phyloP scores from a whole-genome alignment of 2,888 invertebrate genomes.

The Aporophyla nigra region DNA sequence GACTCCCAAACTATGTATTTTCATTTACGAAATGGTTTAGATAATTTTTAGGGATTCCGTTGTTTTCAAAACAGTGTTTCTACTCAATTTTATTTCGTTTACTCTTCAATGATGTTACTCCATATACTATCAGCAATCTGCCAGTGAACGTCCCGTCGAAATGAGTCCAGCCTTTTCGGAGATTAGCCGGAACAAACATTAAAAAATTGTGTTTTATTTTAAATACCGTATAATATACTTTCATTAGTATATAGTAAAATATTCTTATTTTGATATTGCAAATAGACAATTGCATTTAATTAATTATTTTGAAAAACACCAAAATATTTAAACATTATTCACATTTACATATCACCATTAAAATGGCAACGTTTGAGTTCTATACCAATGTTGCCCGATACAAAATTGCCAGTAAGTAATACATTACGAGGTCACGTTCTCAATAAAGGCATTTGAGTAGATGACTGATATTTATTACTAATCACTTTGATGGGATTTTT shows the following conservation, averaged over 20 bases:
- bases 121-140: no score
- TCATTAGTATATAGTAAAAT: no score
- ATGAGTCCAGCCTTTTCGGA: no score
- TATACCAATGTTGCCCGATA: conserved; percentile 55
- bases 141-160: no score
- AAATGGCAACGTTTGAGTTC: conserved; percentile 24
- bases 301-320: no score
- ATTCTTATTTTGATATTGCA: no score
- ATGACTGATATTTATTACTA: conserved; percentile 66
- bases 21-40: not conserved
- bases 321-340: not conserved
- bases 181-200: no score
- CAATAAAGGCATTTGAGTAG: conserved; percentile 67
- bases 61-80: not conserved
- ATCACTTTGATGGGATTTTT: conserved; percentile 64
- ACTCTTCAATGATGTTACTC: no score
- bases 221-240: no score
- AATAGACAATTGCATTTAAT: no score
- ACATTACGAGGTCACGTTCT: conserved; percentile 68
- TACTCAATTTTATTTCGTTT: not conserved
- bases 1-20: not conserved
- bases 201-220: no score
- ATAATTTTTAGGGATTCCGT: no score
- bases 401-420: conserved; percentile 60
- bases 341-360: conserved; percentile 22